phyloP scores from a whole-genome alignment of 1,140 invertebrate genomes.

The Aphelenchoides fujianensis region DNA sequence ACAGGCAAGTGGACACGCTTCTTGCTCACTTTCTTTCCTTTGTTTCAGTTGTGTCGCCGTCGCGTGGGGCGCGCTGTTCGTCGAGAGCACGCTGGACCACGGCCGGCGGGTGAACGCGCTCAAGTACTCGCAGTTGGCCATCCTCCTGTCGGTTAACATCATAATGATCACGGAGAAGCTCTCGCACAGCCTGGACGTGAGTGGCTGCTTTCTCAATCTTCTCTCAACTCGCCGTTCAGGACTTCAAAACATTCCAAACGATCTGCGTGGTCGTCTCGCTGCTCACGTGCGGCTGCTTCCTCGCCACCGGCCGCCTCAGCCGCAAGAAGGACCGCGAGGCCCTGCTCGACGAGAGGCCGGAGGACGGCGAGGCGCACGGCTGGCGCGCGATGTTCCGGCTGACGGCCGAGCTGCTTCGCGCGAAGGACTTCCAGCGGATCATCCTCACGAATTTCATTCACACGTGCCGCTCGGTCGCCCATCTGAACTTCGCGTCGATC shows the following conservation, averaged over 20 bases:
- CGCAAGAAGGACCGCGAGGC: slow-evolving; percentile 8
- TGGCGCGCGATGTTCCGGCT: slow-evolving; percentile 29
- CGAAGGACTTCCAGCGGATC: slow-evolving; percentile 48
- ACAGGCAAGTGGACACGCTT: slow-evolving; percentile 54
- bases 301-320: slow-evolving; percentile 33
- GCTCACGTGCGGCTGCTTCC: slow-evolving; percentile 14
- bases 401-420: slow-evolving; percentile 42
- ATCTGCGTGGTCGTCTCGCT: slow-evolving; percentile 29
- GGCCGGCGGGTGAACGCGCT: slow-evolving; percentile 60
- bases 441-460: slow-evolving; percentile 59
- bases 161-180: slow-evolving; percentile 55
- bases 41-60: slow-evolving; percentile 61
- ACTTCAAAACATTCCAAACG: slow-evolving; percentile 32
- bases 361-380: neutral
- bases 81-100: slow-evolving; percentile 62
- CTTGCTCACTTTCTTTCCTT: neutral
- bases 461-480: slow-evolving; percentile 47
- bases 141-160: slow-evolving; percentile 52
- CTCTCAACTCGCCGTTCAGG: slow-evolving; percentile 19
- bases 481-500: slow-evolving; percentile 60
- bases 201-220: slow-evolving; percentile 19
- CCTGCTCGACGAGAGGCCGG: slow-evolving; percentile 10
- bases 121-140: slow-evolving; percentile 60
- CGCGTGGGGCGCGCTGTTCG: slow-evolving; percentile 63
- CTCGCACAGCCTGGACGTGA: slow-evolving; percentile 60